phyloP scores from a whole-genome alignment of 2,797 vertebrate genomes.

The Xenopus petersii region DNA sequence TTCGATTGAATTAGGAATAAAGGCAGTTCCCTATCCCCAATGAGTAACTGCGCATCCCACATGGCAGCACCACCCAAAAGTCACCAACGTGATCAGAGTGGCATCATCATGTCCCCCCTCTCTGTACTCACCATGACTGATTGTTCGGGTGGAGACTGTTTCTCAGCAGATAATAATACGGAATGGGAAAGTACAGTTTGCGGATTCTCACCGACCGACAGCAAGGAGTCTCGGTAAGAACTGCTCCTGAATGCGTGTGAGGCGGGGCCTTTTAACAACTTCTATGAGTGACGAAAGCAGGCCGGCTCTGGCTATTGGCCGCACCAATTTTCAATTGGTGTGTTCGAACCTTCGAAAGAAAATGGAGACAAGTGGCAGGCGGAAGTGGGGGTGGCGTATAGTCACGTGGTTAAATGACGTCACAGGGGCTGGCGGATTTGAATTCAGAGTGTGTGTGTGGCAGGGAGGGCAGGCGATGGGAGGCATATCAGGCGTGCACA shows the following conservation, averaged over 20 bases:
- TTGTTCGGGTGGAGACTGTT: neutral
- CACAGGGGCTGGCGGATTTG: neutral
- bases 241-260: constrained; percentile 12
- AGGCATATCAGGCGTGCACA: neutral
- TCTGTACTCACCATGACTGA: constrained; percentile 33
- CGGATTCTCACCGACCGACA: constrained; percentile 47
- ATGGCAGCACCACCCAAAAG: too few species aligned
- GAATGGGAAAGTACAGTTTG: too few species aligned
- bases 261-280: constrained; percentile 31
- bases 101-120: too few species aligned
- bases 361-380: neutral
- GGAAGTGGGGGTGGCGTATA: too few species aligned
- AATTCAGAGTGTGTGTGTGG: neutral
- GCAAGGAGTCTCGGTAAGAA: constrained; percentile 48
- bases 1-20: too few species aligned
- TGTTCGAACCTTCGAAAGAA: constrained; percentile 58
- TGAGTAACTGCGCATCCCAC: too few species aligned
- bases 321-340: constrained; percentile 48
- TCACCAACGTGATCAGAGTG: neutral
- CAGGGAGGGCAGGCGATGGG: neutral
- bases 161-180: too few species aligned
- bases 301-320: neutral
- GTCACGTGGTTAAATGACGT: neutral
- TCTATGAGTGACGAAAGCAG: constrained; percentile 7
- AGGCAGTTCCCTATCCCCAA: too few species aligned